Conservation (phyloP, 2,113 vertebrate genomes). For the Gallinago undulata region DNA sequence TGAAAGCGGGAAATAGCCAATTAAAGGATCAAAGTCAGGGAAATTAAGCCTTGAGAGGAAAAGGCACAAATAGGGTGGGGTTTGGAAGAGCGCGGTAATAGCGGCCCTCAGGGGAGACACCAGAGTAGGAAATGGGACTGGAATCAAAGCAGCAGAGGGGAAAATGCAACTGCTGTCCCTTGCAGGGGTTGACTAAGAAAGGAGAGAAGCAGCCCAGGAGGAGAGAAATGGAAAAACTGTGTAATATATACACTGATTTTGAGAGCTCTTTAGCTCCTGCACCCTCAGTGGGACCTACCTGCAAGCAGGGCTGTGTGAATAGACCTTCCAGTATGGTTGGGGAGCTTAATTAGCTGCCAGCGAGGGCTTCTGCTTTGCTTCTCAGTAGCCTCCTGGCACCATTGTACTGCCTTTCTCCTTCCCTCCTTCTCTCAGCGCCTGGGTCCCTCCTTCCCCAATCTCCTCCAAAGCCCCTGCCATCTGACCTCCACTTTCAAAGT, state of each 20-base stretch:
- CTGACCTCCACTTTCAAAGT: background rate
- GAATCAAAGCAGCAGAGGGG: background rate
- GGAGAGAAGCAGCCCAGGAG: background rate
- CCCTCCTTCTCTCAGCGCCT: background rate
- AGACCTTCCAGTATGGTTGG: rapidly evolving
- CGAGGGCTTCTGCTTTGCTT: background rate
- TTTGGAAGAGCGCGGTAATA: background rate
- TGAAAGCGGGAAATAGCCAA: conserved; percentile 33
- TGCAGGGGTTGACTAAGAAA: background rate
- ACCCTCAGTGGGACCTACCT: rapidly evolving
- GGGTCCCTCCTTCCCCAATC: background rate
- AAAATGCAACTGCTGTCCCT: background rate
- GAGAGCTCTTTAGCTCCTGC: background rate
- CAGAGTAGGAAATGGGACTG: background rate
- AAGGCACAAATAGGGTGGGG: background rate
- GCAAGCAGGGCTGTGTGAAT: background rate
- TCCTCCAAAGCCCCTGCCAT: background rate
- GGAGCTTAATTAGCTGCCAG: background rate
- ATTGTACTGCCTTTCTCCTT: rapidly evolving
- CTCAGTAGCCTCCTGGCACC: background rate
- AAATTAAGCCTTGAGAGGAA: conserved; percentile 46
- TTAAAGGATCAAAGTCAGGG: conserved; percentile 58
- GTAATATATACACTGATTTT: background rate
- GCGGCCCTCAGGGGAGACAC: background rate
- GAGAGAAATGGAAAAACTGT: background rate